phyloP scores from a whole-genome alignment of 2,888 invertebrate species.

The Campopleginae sp. region DNA sequence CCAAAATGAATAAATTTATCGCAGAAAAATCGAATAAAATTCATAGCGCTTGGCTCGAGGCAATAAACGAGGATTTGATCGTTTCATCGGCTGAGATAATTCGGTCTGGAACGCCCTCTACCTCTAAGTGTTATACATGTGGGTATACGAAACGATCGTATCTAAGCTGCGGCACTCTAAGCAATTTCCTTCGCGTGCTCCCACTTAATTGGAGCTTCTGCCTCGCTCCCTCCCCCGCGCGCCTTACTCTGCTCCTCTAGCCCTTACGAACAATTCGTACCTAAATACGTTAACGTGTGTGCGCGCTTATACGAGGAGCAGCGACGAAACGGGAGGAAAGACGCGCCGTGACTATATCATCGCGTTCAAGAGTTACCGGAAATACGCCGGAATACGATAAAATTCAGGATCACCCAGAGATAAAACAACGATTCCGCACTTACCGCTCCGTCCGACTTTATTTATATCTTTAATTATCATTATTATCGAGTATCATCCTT shows the following conservation, averaged over 20 bases:
- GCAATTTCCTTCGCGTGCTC: conserved; percentile 81
- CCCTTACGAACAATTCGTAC: conserved; percentile 61
- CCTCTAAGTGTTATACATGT: conserved; percentile 17
- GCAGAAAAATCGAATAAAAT: background rate
- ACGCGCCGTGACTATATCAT: conserved; percentile 26
- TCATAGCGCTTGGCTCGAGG: background rate
- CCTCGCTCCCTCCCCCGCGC: conserved; percentile 59
- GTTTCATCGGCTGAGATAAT: background rate
- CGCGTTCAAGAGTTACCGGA: conserved; percentile 62
- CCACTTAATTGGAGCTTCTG: conserved; percentile 79
- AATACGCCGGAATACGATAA: conserved; percentile 67
- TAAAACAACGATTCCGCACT: conserved; percentile 27
- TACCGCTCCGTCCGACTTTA: background rate
- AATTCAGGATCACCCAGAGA: conserved; percentile 68
- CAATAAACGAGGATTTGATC: background rate
- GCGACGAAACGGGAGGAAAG: conserved; percentile 52
- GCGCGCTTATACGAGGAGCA: background rate
- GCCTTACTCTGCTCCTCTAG: conserved; percentile 62
- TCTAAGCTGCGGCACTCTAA: conserved; percentile 73
- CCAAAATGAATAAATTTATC: background rate
- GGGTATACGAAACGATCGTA: conserved; percentile 74
- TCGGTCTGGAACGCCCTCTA: conserved; percentile 16
- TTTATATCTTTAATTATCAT: conserved; percentile 20
- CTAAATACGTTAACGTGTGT: conserved; percentile 41
- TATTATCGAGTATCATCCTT: conserved; percentile 6